phyloP scores from a whole-genome alignment of 92 coral and sea anemone genomes.

The Palythoa grandiflora region DNA sequence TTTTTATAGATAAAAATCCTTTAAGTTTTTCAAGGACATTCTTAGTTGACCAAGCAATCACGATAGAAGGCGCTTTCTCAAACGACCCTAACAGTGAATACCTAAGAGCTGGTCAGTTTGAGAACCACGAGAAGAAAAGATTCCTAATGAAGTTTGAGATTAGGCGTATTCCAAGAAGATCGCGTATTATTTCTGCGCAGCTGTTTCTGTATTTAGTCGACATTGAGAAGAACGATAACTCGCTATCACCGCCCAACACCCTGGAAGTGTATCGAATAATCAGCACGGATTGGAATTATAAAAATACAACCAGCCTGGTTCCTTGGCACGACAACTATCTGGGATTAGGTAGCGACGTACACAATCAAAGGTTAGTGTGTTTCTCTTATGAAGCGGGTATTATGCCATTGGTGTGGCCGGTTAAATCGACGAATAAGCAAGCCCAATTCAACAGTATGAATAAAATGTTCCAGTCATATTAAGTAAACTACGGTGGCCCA shows the following conservation, averaged over 20 bases:
- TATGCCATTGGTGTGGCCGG: background rate
- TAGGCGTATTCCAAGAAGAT: slow-evolving; percentile 74
- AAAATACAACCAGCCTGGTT: slow-evolving; percentile 83
- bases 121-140: slow-evolving; percentile 74
- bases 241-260: slow-evolving; percentile 65
- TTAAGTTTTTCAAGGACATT: slow-evolving; percentile 66
- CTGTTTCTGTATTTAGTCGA: slow-evolving; percentile 76
- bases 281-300: slow-evolving; percentile 89
- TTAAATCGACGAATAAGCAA: too few relatives aligned
- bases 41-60: slow-evolving; percentile 68
- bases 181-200: slow-evolving; percentile 81
- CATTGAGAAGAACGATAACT: slow-evolving; percentile 48
- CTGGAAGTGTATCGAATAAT: slow-evolving; percentile 85
- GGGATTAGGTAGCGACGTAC: slow-evolving; percentile 86
- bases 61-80: slow-evolving; percentile 66
- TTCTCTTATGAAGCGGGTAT: background rate
- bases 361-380: slow-evolving; percentile 52
- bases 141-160: slow-evolving; percentile 86
- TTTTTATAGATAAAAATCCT: slow-evolving; percentile 73
- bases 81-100: slow-evolving; percentile 68
- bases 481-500: too few relatives aligned
- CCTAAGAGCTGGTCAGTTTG: slow-evolving; percentile 80
- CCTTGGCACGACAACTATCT: slow-evolving; percentile 95
- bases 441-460: too few relatives aligned
- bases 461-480: too few relatives aligned